Base-by-base conservation (phyloP, 1,140 invertebrate species). In the Zaprionus africanus region DNA sequence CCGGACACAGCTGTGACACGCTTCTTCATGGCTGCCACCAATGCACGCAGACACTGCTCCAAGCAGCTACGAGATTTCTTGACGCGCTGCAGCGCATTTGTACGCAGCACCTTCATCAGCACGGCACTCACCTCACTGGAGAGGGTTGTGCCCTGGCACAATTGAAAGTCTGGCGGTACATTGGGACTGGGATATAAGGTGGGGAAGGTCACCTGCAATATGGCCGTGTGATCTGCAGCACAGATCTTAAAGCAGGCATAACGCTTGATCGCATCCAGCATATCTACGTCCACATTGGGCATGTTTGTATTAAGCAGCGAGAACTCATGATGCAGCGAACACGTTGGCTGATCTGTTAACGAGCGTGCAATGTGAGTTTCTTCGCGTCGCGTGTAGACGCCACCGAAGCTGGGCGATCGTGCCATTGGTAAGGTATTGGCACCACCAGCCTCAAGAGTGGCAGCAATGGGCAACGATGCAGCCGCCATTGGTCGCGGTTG, bases 261-360 rank as follows among this genome's bases (percentile, higher is more conserved):
- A 57, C 97, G 95, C 66, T 95, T 95, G 15, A 95, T 93, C 5
- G 95, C 94, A 85, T 96, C 95, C 92, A 96, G 95, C 81, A 95
- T 95, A 68, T 94, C 94, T 69, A 98, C 95, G 80, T 96, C 95
- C 57, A 97, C 95, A 83, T 98, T 97, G 49, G 96, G 96, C 91
- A 98, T 97, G 91, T 98, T 97, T 13, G 96, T 95, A 93, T 98
- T 97, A 34, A 97, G 94, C 41, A 98, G 93, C 7, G 96, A 97
- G 93, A 98, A 98, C 93, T 98, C 97, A 93, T 98, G 97, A 88
- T 97, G 95, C 12, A 97, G 91, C 9, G 95, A 95, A 76, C 94
- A 95, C 2, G 94, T 95, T 64, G 94, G 94, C 34, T 93, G 92
- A 79, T 93, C 90, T 0, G 93, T 91, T 15, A 92, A 60, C 11